phyloP scores from a whole-genome alignment of 2,113 vertebrate genomes.

The Myrmecophaga tridactyla region DNA sequence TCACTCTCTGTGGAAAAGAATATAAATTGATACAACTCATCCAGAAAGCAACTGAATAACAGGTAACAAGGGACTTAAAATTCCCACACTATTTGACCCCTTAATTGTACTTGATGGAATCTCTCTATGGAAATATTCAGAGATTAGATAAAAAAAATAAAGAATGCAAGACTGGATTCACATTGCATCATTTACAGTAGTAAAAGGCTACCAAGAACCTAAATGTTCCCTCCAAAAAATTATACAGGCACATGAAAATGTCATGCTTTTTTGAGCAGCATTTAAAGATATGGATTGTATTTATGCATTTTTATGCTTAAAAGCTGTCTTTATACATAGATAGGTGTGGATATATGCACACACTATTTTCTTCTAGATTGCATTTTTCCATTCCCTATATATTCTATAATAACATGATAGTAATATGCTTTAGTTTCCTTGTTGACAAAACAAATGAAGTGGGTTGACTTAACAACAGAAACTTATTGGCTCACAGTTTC shows the following conservation, averaged over 20 bases:
- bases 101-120: accelerated
- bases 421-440: no score
- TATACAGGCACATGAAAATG: background rate
- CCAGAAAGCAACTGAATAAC: background rate
- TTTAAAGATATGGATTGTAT: background rate
- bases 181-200: accelerated
- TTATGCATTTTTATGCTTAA: background rate
- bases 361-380: background rate
- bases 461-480: no score
- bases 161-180: background rate
- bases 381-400: background rate
- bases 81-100: accelerated
- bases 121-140: background rate
- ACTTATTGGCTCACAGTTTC: no score
- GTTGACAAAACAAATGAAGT: no score
- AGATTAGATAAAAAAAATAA: background rate
- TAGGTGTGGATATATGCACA: accelerated
- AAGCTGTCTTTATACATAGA: background rate
- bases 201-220: background rate
- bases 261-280: background rate
- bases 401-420: background rate
- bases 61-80: accelerated
- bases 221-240: background rate
- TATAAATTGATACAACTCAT: accelerated
- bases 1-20: background rate